Evolutionary conservation across 2,888 invertebrate genomes (phyloP), one percentile per base, ranked within the genome.

Genomic region (Meloe dianella): DNA sequence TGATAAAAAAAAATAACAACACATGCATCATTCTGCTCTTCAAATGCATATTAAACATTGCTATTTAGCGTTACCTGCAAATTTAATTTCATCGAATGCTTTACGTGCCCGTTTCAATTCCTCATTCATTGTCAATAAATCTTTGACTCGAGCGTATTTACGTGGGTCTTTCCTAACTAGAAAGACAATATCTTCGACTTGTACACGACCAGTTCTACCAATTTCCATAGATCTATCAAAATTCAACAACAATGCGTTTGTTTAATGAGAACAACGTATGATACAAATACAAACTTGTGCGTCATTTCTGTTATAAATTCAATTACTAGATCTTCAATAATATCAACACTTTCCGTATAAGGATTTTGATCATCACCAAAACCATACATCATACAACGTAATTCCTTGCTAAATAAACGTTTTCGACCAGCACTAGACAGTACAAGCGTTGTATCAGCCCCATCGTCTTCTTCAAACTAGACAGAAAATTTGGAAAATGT

Each of bases 351-450:
- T 85, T 99, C 98, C 1, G 98, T 98, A 79, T 97, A 98, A 0
- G 99, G 98, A 85, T 98, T 98, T 83, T 97, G 96, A 82, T 99
- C 98, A 84, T 99, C 99, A 5, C 99, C 99, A 87, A 99, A 99
- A 0, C 99, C 99, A 83, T 96, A 99, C 96, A 99, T 97, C 98
- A 99, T 99, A 77, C 96, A 96, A 32, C 97, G 88, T 54, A 98
- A 84, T 83, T 96, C 96, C 84, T 96, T 96, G 66, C 95, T 95
- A 75, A 96, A 96, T 1, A 96, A 82, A 57, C 96, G 86, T 82
- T 96, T 96, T 35, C 94, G 87, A 5, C 93, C 94, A 61, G 86
- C 83, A 70, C 84, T 83, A 63, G 79, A 79, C 22, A 84, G 71
- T 1, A 89, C 92, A 65, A 92, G 85, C 70, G 90, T 90, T 70